Base-by-base conservation (phyloP, 2,888 invertebrate species). In the Macrophya alboannulata region DNA sequence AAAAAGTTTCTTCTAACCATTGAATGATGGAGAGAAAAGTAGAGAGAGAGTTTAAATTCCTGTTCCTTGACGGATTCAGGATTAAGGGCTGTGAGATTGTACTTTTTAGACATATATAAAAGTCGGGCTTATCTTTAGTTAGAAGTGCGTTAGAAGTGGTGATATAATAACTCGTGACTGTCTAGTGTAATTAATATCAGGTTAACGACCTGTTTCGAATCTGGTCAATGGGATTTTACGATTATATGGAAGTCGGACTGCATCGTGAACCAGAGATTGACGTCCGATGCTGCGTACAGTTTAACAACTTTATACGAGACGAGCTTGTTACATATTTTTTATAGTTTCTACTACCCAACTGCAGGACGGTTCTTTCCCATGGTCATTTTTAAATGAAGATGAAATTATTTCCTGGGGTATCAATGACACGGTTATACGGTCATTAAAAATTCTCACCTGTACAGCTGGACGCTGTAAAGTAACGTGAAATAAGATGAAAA, bases 141-240 rank as follows among this genome's bases (percentile, higher is more conserved):
- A 15, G 68, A 37, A 37, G 68, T 68, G 68, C 68, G 68, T 68
- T 12, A 68, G 37, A 68, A 45, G 74, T 43, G 74, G 74, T 74
- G 74, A 74, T 43, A 74, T 43, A 74, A 45, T 74, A 45, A 45
- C 74, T 43, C 21, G 45, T 21, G 74, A 74, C 77, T 31, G 77
- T 51, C 77, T 55, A 17, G 31, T 12, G 51, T 77, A 77, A 77
- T 77, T 77, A 77, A 77, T 77, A 51, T 25, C 55, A 31, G 51
- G 77, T 77, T 77, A 77, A 77, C 77, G 77, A 55, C 55, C 48
- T 77, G 77, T 77, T 77, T 77, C 77, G 51, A 48, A 48, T 51
- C 48, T 48, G 77, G 25, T 77, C 77, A 51, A 77, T 77, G 51
- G 77, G 51, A 77, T 55, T 77, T 77, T 77, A 77, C 77, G 77